Evolutionary conservation across 2,797 vertebrate genomes (phyloP), one percentile per base, ranked within the genome.

Genomic region (Nannoperca australis): DNA sequence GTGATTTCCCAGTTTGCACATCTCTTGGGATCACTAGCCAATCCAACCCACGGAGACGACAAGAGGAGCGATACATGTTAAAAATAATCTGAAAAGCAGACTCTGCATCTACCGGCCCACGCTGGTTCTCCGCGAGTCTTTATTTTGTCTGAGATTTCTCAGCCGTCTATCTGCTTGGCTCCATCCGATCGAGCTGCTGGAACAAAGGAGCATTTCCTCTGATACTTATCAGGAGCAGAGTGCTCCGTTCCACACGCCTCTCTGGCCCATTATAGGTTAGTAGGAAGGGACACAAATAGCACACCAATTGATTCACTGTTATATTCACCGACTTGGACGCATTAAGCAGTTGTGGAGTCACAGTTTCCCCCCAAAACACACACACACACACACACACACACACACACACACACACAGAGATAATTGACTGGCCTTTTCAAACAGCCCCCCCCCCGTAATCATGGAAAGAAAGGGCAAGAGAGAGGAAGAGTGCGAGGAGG

Each of bases 361-460:
- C 60, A 60, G 83, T 65, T 74, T 65, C 20, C 70, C 64, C 66
- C 34, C 1, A 24, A 78, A 81, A 82, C 50, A 78, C 55, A 75
- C 50, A 77, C 17, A 24, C 60, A 73, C 50, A 80, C 81, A 89
- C 81, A 89, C 80, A 63, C 86, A 86, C 78, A 91, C 85, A 83
- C 65, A 84, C 79, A 78, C 81, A 89, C 80, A 63, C 86, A 86
- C 78, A 91, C 85, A 83, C 65, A 84, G 78, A 78, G 81, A 88
- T 87, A 91, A 92, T 90, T 84, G 61, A 81, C 79, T 81, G 78
- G 84, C 82, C 84, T 78, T 86, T 88, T 88, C 64, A 85, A 84
- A 87, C 73, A 85, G 97, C 97, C 96, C 51, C 20, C 22, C 95
- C 96, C 84, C 95, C 91, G 82, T 96, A 97, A 95, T 97, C 96